Evolutionary conservation across 2,888 invertebrate species (phyloP).

Genomic region (Pachliopta kotzebuea): DNA sequence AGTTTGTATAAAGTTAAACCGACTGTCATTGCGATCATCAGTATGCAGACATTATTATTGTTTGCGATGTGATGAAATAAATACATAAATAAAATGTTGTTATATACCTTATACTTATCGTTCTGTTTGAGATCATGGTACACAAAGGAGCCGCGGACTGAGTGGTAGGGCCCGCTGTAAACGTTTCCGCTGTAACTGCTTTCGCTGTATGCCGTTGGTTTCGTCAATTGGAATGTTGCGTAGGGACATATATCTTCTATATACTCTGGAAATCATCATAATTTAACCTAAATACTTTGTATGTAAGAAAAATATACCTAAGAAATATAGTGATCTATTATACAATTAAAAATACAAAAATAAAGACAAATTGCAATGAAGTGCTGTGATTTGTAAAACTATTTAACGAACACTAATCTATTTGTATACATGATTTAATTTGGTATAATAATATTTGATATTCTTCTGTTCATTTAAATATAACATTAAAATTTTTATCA

Average conservation of each 20-base stretch:
- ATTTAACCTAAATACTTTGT: not conserved
- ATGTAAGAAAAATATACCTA: not conserved
- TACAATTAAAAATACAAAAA: not conserved
- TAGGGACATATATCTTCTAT: conserved; percentile 96
- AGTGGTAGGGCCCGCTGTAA: conserved; percentile 92
- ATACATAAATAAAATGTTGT: not conserved
- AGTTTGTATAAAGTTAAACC: not conserved
- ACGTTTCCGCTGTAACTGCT: conserved; percentile 95
- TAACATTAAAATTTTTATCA: too few species aligned
- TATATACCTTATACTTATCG: conserved; percentile 87
- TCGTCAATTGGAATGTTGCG: conserved; percentile 94
- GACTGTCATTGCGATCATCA: too few species aligned
- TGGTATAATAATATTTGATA: too few species aligned
- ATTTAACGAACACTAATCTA: not conserved
- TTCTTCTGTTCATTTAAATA: too few species aligned
- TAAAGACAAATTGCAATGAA: too few species aligned
- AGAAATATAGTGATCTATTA: not conserved
- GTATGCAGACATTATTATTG: too few species aligned
- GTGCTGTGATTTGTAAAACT: too few species aligned
- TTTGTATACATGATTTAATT: not conserved
- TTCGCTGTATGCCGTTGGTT: conserved; percentile 91
- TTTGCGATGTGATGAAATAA: too few species aligned
- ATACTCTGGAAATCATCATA: conserved; percentile 83
- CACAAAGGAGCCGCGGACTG: conserved; percentile 92
- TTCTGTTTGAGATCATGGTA: conserved; percentile 93